Evolutionary conservation across 30 jellyfish, hydroid and myxozoan species (phyloP), one percentile per base, ranked within the genome.

Genomic region (Pelagia noctiluca): DNA sequence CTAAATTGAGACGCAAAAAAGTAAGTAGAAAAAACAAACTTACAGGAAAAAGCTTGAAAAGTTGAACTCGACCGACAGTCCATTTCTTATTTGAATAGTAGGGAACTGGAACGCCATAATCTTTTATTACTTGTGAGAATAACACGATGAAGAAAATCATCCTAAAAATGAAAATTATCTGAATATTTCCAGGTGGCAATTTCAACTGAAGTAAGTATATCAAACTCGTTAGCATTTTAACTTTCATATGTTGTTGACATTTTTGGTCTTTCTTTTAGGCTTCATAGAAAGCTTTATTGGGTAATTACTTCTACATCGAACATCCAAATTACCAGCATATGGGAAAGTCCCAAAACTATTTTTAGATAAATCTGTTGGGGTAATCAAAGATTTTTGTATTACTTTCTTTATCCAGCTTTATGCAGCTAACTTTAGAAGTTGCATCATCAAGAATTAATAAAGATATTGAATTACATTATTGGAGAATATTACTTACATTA

Each of bases 11-110:
- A 22, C 11, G 3, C 4, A 2, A 73, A 42, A 25, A 24, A 0
- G 1, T 35, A 66, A 66, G 36, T 28, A 26, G 16, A 8, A 32
- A n/a, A 8, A 28, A 28, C 35, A 32, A 53, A 65, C 97, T 79
- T 62, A 92, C 98, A 16, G 98, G 98, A 37, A 92, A 92, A 30
- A 92, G 63, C 46, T 92, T 87, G 73, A 92, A 92, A 35, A 92
- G 38, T 46, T 87, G 95, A 71, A 86, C 34, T 32, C 83, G 83
- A 3, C 64, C 48, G 13, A 84, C 67, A 47, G 50, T 35, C 34
- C 95, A 84, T 52, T 66, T 62, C 5, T 78, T 83, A 7, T 71
- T 75, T 35, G 95, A 72, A 23, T 60, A 46, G 23, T 22, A 28
- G 10, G 92, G 96, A 10, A 75, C 3, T 32, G 98, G 96, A 54